Evolutionary conservation across 2,888 invertebrate genomes (phyloP).

Genomic region (Lasioglossum marginatum): DNA sequence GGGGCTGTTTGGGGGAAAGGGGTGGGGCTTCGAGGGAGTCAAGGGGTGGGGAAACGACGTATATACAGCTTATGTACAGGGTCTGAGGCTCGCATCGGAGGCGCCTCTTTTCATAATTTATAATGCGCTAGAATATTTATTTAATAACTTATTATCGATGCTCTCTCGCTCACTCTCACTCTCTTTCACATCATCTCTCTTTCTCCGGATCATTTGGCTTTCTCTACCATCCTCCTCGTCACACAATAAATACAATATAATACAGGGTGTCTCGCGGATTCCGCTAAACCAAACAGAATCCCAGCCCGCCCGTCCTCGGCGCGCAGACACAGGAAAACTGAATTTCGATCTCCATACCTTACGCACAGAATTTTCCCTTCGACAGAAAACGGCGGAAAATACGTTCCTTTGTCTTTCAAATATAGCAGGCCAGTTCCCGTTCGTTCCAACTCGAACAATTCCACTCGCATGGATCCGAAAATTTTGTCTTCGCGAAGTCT

Average conservation of each 20-base stretch:
- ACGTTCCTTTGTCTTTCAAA: too few species aligned
- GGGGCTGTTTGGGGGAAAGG: neutral
- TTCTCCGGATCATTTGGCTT: constrained; percentile 54
- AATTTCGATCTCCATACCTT: neutral
- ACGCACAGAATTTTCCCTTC: neutral
- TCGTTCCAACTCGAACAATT: neutral
- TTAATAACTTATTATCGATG: constrained; percentile 81
- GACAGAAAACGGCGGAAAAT: too few species aligned
- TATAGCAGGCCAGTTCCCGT: neutral
- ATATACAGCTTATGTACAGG: constrained; percentile 66
- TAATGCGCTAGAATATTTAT: constrained; percentile 69
- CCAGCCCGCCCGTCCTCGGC: neutral
- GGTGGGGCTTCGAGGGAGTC: neutral
- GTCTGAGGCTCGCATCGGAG: constrained; percentile 14
- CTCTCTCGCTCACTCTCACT: constrained; percentile 21
- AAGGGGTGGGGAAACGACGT: constrained; percentile 42
- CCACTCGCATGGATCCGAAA: neutral
- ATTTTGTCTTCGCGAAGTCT: neutral
- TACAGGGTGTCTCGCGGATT: constrained; percentile 71
- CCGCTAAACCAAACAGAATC: constrained; percentile 17
- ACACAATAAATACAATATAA: constrained; percentile 83
- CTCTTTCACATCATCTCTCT: constrained; percentile 20
- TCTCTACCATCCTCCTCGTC: constrained; percentile 22
- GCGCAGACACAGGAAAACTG: neutral
- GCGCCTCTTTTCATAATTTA: constrained; percentile 72